Conservation (phyloP, 92 coral and sea anemone species). For the Porites evermanni region DNA sequence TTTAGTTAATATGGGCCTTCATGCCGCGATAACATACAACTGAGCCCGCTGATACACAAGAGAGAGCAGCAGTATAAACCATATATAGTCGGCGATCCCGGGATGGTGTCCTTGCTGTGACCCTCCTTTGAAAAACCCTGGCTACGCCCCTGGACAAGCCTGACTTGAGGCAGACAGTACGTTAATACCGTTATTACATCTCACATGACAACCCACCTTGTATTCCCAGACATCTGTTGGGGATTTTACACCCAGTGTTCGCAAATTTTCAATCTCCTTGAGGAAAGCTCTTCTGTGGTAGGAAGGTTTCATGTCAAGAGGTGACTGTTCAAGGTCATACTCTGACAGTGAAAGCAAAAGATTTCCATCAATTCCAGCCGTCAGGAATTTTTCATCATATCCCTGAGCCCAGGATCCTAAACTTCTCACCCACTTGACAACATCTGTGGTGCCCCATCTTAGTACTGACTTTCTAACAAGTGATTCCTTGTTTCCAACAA, state of each 20-base stretch:
- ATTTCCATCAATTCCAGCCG: slow-evolving; percentile 81
- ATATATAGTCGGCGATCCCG: too few species aligned
- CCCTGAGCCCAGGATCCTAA: slow-evolving; percentile 81
- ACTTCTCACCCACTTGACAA: slow-evolving; percentile 78
- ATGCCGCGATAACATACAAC: too few species aligned
- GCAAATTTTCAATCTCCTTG: slow-evolving; percentile 72
- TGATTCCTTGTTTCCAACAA: slow-evolving; percentile 56
- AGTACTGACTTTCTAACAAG: slow-evolving; percentile 75
- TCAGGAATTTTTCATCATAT: slow-evolving; percentile 67
- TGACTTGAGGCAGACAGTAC: background rate
- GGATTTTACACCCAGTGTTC: slow-evolving; percentile 69
- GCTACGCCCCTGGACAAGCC: background rate
- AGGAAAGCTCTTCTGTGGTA: slow-evolving; percentile 75
- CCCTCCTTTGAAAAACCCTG: too few species aligned
- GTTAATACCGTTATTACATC: background rate
- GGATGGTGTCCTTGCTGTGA: too few species aligned
- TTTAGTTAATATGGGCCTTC: too few species aligned
- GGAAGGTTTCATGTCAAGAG: slow-evolving; percentile 60
- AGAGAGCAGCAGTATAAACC: too few species aligned
- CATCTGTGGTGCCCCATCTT: slow-evolving; percentile 77
- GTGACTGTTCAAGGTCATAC: slow-evolving; percentile 68
- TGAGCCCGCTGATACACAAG: too few species aligned
- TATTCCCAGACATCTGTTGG: slow-evolving; percentile 95
- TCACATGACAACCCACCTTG: slow-evolving; percentile 61
- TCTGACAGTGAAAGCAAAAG: slow-evolving; percentile 78